Evolutionary conservation across 2,797 vertebrate species (phyloP), one percentile per base, ranked within the genome.

Genomic region (Sarcoramphus papa): DNA sequence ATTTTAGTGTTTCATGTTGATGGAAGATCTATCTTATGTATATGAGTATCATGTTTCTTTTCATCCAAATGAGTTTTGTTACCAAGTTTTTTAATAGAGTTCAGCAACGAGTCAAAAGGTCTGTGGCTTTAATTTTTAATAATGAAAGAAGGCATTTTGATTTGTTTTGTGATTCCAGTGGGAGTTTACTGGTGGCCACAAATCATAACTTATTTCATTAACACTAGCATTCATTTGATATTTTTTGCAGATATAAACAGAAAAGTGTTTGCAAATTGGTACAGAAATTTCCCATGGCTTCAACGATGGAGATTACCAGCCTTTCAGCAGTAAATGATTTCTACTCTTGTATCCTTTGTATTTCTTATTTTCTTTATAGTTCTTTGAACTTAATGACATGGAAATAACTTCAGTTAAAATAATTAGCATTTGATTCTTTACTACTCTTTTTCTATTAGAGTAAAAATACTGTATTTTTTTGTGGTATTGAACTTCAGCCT

Each of bases 301-400:
- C 98, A 31, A 67, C 96, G 37, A 94, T 97, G 20, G 98, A 99
- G 85, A 98, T 99, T 79, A 99, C 98, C 28, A 97, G 98, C 72
- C 78, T 99, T 81, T 99, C 99, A 64, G 98, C 99, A n/a, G 97
- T 98, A 74, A 99, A 99, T 63, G 98, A 99, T 85, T 99, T 99
- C 88, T 98, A 98, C 67, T 99, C 99, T 60, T 96, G 99, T 99
- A 99, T 99, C 99, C 99, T 99, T 98, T 85, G 95, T 89, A 48
- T 77, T 94, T 74, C 25, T 73, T 85, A 35, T 50, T 67, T 74
- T 51, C 40, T 63, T 80, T 48, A 28, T 68, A 67, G 20, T 62
- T 56, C 30, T 87, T 92, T 78, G 31, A 72, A 47, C 10, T 56
- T 76, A 83, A 33, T 65, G 23, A 24, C 19, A 33, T 23, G 14